Percentiles rank a stretch among this genome's conserved stretches.
These are phyloP conservation scores for Catharus minimus DNA, from an alignment of 2,113 vertebrate species.

Conservation along the genomic window DNA sequence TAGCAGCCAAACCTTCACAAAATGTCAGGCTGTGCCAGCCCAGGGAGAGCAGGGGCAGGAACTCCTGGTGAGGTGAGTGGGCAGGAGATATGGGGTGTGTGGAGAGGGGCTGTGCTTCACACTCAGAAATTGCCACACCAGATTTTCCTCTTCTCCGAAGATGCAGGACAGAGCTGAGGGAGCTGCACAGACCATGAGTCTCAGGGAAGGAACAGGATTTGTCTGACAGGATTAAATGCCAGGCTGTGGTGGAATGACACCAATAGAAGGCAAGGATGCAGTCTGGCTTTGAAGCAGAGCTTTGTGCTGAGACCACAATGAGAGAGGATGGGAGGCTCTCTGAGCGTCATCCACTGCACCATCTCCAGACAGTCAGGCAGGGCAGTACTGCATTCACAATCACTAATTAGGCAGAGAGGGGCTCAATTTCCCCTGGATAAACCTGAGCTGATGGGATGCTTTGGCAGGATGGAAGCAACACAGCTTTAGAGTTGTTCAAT, in stretches of 20 bases:
- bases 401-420: not conserved
- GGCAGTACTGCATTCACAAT: not conserved
- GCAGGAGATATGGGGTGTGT: accelerated
- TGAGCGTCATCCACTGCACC: not conserved
- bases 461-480: not conserved
- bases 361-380: not conserved
- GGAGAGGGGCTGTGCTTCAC: not conserved
- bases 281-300: not conserved
- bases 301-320: not conserved
- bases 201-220: not conserved
- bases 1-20: not conserved
- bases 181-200: not conserved
- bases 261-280: not conserved
- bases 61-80: not conserved
- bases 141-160: not conserved
- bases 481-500: not conserved
- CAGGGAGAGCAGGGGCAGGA: not conserved
- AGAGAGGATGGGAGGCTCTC: not conserved
- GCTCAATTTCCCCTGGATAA: not conserved
- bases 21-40: not conserved
- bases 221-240: not conserved
- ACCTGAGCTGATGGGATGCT: not conserved
- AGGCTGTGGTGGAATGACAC: not conserved
- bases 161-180: not conserved
- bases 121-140: not conserved